Conservation (phyloP, 2,888 invertebrate species). For the Pheosia gnoma region DNA sequence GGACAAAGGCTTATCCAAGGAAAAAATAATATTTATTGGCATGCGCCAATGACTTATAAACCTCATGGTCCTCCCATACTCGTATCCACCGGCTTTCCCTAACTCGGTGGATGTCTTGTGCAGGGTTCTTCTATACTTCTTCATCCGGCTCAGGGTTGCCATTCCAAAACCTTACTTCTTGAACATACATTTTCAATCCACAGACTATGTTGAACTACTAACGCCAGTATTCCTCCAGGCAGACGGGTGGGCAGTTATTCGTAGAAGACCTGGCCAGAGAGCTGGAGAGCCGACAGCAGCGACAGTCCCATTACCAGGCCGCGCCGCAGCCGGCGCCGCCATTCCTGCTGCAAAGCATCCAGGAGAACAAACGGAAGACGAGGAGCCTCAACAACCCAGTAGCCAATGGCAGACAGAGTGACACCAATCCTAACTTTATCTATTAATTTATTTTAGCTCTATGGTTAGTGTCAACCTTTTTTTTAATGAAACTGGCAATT, state of each 20-base stretch:
- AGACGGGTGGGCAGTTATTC: constrained; percentile 76
- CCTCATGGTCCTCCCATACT: no score
- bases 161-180: no score
- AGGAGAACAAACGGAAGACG: constrained; percentile 67
- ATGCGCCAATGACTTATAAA: no score
- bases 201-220: constrained; percentile 19
- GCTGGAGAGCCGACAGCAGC: constrained; percentile 63
- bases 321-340: constrained; percentile 63
- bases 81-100: no score
- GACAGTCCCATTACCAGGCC: constrained; percentile 29
- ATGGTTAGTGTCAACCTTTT: no score
- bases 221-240: constrained; percentile 64
- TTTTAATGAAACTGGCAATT: constrained; percentile 13
- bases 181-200: no score
- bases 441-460: constrained; percentile 44
- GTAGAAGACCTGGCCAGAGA: constrained; percentile 72
- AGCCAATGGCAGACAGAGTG: constrained; percentile 63
- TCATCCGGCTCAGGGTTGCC: no score
- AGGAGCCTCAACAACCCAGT: constrained; percentile 53
- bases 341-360: constrained; percentile 74
- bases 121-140: no score
- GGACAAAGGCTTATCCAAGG: no score
- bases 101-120: no score
- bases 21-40: no score
- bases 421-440: constrained; percentile 76